phyloP scores from a whole-genome alignment of 2,797 vertebrate species.

The Lacerta viridis region DNA sequence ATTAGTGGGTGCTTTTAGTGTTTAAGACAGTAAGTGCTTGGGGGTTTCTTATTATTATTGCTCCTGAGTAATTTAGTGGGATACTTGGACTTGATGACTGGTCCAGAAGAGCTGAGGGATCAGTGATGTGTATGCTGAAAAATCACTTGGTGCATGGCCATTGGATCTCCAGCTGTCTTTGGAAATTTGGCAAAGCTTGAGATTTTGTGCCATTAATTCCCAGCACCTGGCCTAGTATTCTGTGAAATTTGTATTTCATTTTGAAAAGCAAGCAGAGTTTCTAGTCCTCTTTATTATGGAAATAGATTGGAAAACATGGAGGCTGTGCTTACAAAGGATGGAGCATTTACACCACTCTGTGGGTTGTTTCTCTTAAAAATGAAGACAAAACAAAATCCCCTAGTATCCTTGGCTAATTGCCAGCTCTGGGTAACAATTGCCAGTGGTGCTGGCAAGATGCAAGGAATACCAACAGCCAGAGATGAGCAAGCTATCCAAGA shows the following conservation, averaged over 20 bases:
- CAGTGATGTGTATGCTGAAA: neutral
- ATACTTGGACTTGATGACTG: neutral
- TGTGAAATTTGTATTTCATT: neutral
- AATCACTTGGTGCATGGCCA: neutral
- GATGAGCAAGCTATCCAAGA: neutral
- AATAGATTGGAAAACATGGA: neutral
- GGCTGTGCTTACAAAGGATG: neutral
- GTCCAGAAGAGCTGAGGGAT: neutral
- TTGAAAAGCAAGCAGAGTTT: neutral
- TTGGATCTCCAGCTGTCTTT: neutral
- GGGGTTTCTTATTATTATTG: neutral
- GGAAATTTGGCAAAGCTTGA: no score
- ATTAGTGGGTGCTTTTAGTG: neutral
- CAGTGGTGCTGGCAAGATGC: neutral
- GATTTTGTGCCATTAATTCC: neutral
- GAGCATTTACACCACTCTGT: neutral
- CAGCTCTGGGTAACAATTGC: no score
- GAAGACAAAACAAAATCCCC: no score
- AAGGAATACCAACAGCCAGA: neutral
- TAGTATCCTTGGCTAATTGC: no score
- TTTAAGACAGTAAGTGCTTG: neutral
- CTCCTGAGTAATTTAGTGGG: neutral
- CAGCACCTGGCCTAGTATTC: neutral
- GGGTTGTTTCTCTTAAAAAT: no score
- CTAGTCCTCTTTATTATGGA: neutral